These are phyloP conservation scores for Calycopis cecrops DNA, from an alignment of 1,140 invertebrate genomes.

Conservation along the genomic window DNA sequence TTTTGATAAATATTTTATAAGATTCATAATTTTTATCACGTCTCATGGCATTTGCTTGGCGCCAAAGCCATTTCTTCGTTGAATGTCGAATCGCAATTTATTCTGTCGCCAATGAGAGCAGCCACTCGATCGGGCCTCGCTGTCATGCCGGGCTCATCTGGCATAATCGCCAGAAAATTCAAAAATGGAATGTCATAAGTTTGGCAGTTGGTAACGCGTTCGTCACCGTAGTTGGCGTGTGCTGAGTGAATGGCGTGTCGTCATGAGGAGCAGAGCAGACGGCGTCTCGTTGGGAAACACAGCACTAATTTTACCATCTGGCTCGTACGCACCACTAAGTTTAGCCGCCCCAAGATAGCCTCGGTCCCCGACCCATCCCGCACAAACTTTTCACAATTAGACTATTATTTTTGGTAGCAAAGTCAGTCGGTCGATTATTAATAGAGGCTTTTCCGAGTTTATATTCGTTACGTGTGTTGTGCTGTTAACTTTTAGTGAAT, in stretches of 20 bases:
- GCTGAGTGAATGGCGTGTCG: constrained; percentile 63
- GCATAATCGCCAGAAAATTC: constrained; percentile 32
- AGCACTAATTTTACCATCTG: constrained; percentile 73
- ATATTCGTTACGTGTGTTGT: constrained; percentile 74
- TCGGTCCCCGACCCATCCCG: constrained; percentile 72
- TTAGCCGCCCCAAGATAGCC: constrained; percentile 76
- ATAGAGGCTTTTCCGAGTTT: constrained; percentile 75
- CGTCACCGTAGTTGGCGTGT: constrained; percentile 50
- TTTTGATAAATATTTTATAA: no score
- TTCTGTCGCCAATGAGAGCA: no score
- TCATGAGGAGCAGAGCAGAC: constrained; percentile 67
- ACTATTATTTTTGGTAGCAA: constrained; percentile 77
- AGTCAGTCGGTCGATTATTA: constrained; percentile 75
- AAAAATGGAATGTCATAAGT: constrained; percentile 66
- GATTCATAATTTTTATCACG: no score
- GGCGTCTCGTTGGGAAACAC: constrained; percentile 58
- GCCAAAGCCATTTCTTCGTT: no score
- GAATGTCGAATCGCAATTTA: no score
- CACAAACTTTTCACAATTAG: constrained; percentile 76
- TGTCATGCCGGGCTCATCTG: constrained; percentile 24
- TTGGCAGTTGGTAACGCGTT: constrained; percentile 61
- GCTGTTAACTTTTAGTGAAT: constrained; percentile 75
- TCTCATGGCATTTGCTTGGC: no score
- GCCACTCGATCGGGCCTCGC: no score
- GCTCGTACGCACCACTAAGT: constrained; percentile 74